Conservation (phyloP, 2,888 invertebrate genomes). For the Hemithea aestivaria region DNA sequence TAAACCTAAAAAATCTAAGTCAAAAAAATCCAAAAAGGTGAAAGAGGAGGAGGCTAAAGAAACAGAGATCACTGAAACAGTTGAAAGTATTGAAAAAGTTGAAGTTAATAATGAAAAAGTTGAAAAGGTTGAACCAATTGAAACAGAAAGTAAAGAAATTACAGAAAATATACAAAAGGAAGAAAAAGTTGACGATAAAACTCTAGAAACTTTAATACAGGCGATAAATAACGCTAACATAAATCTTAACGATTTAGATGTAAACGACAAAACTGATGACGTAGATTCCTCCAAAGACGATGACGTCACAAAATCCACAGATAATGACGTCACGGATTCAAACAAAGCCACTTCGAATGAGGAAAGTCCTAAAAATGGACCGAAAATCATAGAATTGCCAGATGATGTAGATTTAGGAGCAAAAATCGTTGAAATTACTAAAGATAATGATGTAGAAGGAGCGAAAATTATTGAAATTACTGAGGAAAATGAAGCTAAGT, state of each 20-base stretch:
- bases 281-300: conserved; percentile 12
- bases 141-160: background rate
- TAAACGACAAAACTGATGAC: conserved; percentile 36
- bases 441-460: conserved; percentile 4
- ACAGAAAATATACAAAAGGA: conserved; percentile 2
- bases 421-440: background rate
- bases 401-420: conserved; percentile 2
- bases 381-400: conserved; percentile 12
- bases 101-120: conserved; percentile 3
- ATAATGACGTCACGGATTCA: conserved; percentile 15
- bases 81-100: conserved; percentile 2
- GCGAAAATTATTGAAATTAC: background rate
- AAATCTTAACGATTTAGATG: conserved; percentile 52
- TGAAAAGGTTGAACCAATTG: background rate
- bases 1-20: conserved; percentile 62
- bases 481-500: no score
- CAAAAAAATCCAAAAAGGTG: conserved; percentile 56
- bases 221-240: conserved; percentile 60
- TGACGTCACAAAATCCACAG: conserved; percentile 15
- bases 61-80: conserved; percentile 18
- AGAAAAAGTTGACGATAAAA: conserved; percentile 46
- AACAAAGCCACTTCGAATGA: conserved; percentile 10
- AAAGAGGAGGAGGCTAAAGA: conserved; percentile 32
- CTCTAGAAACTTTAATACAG: conserved; percentile 56
- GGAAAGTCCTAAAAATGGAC: conserved; percentile 10